phyloP scores from a whole-genome alignment of 2,888 invertebrate genomes.

The Drosophila formosana region DNA sequence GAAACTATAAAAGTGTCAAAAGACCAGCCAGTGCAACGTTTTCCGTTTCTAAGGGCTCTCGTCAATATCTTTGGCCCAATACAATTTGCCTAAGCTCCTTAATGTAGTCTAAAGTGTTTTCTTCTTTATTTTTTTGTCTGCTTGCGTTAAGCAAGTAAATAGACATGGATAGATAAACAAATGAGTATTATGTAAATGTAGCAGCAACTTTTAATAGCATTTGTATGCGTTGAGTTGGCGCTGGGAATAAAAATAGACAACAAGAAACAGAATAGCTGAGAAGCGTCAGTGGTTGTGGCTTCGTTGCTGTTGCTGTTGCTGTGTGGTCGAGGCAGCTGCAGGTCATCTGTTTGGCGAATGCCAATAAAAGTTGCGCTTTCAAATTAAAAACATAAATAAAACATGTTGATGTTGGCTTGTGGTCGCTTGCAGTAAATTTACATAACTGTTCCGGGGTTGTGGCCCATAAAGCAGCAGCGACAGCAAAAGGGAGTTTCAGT shows the following conservation, averaged over 20 bases:
- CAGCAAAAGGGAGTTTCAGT: constrained; percentile 6
- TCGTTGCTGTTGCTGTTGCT: not conserved
- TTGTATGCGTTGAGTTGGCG: constrained; percentile 10
- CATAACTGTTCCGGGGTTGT: constrained; percentile 27
- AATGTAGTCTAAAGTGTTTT: constrained; percentile 52
- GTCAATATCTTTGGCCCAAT: constrained; percentile 21
- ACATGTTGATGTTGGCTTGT: constrained; percentile 35
- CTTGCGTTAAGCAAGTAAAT: constrained; percentile 48
- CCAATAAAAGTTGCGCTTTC: constrained; percentile 47
- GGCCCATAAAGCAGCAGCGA: constrained; percentile 24
- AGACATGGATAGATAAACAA: constrained; percentile 53
- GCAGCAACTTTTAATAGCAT: constrained; percentile 45
- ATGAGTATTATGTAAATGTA: constrained; percentile 64
- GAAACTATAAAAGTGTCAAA: constrained; percentile 81
- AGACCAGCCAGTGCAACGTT: constrained; percentile 43
- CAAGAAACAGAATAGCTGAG: not conserved
- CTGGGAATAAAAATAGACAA: constrained; percentile 11
- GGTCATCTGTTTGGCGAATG: constrained; percentile 20
- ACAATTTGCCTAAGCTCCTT: constrained; percentile 60
- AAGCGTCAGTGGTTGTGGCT: not conserved
- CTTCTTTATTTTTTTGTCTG: constrained; percentile 8
- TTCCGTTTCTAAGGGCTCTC: constrained; percentile 32
- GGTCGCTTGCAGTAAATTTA: constrained; percentile 41
- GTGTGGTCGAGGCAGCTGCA: constrained; percentile 19
- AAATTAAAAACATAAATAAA: constrained; percentile 67